Percentiles rank a stretch among this genome's conserved stretches.
Conservation (phyloP, 2,113 vertebrate genomes). For the Odobenus rosmarus region DNA sequence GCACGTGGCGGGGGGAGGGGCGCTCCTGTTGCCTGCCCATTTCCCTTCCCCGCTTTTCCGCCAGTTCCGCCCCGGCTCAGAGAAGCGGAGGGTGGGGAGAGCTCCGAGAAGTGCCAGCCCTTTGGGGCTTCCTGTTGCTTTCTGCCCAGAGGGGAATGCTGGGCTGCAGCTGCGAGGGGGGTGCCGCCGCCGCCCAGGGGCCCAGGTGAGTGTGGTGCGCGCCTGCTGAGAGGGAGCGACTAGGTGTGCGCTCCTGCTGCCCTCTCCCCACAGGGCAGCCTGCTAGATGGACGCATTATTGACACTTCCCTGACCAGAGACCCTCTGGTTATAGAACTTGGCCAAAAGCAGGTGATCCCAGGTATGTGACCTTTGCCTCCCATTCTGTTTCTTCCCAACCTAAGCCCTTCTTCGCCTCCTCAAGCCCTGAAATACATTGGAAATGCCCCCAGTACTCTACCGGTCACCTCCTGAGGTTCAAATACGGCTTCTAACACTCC, state of each 20-base stretch:
- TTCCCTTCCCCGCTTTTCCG: background rate
- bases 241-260: background rate
- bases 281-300: slow-evolving; percentile 93
- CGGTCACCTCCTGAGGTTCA: background rate
- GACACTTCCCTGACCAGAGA: slow-evolving; percentile 94
- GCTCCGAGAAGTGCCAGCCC: background rate
- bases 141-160: background rate
- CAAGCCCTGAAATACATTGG: background rate
- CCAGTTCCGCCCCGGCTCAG: background rate
- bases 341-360: slow-evolving; percentile 95
- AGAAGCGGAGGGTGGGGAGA: slow-evolving; percentile 32
- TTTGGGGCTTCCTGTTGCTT: slow-evolving; percentile 44
- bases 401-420: background rate
- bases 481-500: background rate
- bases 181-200: background rate
- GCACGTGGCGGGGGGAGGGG: slow-evolving; percentile 58
- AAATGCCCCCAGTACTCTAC: background rate
- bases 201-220: background rate
- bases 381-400: background rate
- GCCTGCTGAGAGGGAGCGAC: background rate
- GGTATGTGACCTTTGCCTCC: slow-evolving; percentile 83
- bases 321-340: slow-evolving; percentile 94
- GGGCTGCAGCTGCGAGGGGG: background rate
- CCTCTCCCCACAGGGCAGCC: slow-evolving; percentile 88
- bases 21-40: background rate